Percentiles rank a stretch among this genome's conserved stretches.
Conservation (phyloP, 2,797 vertebrate species). For the Erethizon dorsatum region DNA sequence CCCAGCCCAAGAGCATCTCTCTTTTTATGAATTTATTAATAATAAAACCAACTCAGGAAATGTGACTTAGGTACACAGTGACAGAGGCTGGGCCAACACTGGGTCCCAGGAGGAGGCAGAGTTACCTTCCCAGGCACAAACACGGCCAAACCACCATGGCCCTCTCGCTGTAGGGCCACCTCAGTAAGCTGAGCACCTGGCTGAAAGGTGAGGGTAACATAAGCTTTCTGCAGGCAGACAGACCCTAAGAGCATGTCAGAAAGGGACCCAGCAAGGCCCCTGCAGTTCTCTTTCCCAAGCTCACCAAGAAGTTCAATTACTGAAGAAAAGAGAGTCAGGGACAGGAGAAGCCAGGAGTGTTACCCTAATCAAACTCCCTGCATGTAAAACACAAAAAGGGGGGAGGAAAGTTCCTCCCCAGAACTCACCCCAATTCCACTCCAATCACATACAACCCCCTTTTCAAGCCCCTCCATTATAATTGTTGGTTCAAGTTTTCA, state of each 20-base stretch:
- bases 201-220: not conserved
- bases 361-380: not conserved
- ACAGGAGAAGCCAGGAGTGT: not conserved
- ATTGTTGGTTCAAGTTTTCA: not conserved
- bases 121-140: accelerated
- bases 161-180: not conserved
- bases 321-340: not conserved
- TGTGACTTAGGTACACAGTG: not conserved
- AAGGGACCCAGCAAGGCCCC: not conserved
- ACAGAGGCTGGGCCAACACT: not conserved
- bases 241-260: not conserved
- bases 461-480: not conserved
- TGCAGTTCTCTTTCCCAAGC: not conserved
- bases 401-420: not conserved
- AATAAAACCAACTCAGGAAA: not conserved
- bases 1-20: not conserved
- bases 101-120: not conserved
- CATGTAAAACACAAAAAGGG: not conserved
- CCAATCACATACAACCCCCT: not conserved
- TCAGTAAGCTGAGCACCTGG: not conserved
- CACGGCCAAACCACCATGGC: not conserved
- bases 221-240: not conserved
- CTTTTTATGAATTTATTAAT: not conserved
- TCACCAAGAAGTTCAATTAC: not conserved
- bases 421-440: not conserved